A percentile compares a stretch with the other conserved stretches of the same genome.
Conservation (phyloP, 2,797 vertebrate genomes). For the Lepilemur septentrionalis region DNA sequence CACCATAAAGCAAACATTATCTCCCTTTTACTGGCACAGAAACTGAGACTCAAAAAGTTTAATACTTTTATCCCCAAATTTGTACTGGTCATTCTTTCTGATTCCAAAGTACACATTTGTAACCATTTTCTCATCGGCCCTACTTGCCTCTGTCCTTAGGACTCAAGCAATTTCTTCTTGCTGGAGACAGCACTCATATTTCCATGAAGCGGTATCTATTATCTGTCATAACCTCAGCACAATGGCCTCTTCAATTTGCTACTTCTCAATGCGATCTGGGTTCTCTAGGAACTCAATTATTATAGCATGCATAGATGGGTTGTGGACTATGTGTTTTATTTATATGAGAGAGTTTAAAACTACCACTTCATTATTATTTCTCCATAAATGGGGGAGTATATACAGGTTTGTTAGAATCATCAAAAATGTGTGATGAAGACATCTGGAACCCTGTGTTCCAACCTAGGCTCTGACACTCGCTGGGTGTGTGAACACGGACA, state of each 20-base stretch:
- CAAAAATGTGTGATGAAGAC: not conserved
- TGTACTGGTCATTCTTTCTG: not conserved
- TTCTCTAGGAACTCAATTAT: not conserved
- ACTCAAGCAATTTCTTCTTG: not conserved
- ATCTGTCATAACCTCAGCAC: not conserved
- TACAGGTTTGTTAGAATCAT: not conserved
- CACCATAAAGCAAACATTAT: not conserved
- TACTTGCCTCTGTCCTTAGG: not conserved
- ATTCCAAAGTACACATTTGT: not conserved
- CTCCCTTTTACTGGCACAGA: not conserved
- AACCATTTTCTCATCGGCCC: not conserved
- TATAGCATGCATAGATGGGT: not conserved
- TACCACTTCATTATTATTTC: not conserved
- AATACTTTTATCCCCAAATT: not conserved
- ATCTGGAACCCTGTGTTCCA: not conserved
- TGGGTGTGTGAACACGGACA: not conserved
- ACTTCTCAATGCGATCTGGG: not conserved
- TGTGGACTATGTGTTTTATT: not conserved
- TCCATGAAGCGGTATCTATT: not conserved
- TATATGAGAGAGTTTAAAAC: not conserved
- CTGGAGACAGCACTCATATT: not conserved
- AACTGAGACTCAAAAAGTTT: not conserved
- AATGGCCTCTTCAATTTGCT: not conserved
- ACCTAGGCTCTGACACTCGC: not conserved
- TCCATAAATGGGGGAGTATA: not conserved